Evolutionary conservation across 1,140 invertebrate species (phyloP), one percentile per base, ranked within the genome.

Genomic region (Papilio polytes): DNA sequence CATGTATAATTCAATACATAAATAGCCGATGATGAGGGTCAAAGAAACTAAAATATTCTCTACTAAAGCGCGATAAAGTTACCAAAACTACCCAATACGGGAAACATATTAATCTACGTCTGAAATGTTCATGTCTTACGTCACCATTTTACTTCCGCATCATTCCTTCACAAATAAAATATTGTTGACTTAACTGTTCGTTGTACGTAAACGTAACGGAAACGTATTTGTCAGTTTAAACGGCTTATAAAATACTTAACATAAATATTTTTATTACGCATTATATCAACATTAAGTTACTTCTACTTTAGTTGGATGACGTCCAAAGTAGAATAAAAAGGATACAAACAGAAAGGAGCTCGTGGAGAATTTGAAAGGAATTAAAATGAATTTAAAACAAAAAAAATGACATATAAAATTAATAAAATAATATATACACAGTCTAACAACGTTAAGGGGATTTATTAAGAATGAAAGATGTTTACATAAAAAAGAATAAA

Each of bases 1-100:
- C 63, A 70, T 70, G 63, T 70, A 31, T 70, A 70, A 70, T 70
- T 70, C 63, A 70, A 70, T 31, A 70, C 63, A 70, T 70, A 70
- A 70, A 31, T 31, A 36, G 63, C 26, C 63, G 26, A 70, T 70
- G 63, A 70, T 70, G 63, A 70, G 63, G 63, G 63, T 70, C 26
- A 70, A 31, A 70, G 22, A 36, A 70, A 70, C 63, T 70, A 70
- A 70, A 59, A 70, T 31, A 70, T 70, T 31, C 15, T 70, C 22
- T 31, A 26, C 63, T 70, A 70, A 70, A 70, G 31, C 26, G 26
- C 63, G 63, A 70, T 70, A 70, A 70, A 70, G 22, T 70, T 70
- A 70, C 63, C 63, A 36, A 36, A 70, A 36, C 22, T 70, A 70
- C 10, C 59, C 63, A 70, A 70, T 70, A 70, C 26, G 22, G 36